Conservation (phyloP, 2,888 invertebrate species). For the Sminthurides aquaticus region DNA sequence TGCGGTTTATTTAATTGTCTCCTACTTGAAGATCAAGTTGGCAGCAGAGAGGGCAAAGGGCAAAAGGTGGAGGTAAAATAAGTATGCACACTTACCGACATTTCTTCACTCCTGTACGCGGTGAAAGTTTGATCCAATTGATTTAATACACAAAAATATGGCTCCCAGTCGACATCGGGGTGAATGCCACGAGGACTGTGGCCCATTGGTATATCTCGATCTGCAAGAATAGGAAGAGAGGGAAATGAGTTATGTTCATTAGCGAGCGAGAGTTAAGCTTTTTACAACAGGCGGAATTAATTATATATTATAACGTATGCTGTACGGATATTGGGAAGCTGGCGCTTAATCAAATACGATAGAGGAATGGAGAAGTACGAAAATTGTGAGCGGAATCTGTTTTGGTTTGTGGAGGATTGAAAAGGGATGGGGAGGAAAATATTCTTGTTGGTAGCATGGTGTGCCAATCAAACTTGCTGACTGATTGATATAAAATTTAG, state of each 20-base stretch:
- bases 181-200: constrained; percentile 44
- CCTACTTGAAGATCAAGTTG: no score
- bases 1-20: neutral
- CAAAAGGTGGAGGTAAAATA: neutral
- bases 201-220: constrained; percentile 45
- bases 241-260: neutral
- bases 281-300: no score
- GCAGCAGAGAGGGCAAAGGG: neutral
- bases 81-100: constrained; percentile 58
- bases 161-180: constrained; percentile 57
- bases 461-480: no score
- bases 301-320: no score
- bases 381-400: no score
- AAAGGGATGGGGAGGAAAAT: no score
- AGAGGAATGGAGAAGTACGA: no score
- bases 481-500: no score
- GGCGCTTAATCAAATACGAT: neutral
- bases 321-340: neutral
- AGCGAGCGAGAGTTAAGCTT: neutral
- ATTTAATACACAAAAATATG: constrained; percentile 69
- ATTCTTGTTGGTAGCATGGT: no score
- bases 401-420: no score
- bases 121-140: constrained; percentile 68
- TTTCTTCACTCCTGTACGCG: constrained; percentile 69
- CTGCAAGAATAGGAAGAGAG: constrained; percentile 28